These are phyloP conservation scores for Drosophila tripunctata DNA, from an alignment of 2,888 invertebrate genomes.

Conservation along the genomic window DNA sequence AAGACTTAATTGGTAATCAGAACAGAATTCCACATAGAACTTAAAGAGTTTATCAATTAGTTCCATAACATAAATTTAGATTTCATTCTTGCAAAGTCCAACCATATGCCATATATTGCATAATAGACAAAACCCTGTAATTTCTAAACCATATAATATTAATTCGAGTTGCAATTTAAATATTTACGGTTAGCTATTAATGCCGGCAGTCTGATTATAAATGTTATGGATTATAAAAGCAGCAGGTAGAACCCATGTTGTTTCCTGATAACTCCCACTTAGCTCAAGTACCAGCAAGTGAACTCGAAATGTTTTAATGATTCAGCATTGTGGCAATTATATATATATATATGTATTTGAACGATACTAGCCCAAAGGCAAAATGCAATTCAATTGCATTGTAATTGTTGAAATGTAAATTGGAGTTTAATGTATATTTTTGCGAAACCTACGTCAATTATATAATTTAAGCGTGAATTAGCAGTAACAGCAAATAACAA, in stretches of 20 bases:
- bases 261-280: slow-evolving; percentile 39
- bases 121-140: neutral
- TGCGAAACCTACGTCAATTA: slow-evolving; percentile 72
- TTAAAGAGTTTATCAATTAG: too few relatives aligned
- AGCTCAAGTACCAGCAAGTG: slow-evolving; percentile 14
- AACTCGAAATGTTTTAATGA: slow-evolving; percentile 46
- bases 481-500: slow-evolving; percentile 33
- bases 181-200: neutral
- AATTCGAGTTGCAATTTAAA: neutral
- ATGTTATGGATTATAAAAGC: slow-evolving; percentile 1
- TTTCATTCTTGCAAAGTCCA: neutral
- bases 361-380: too few relatives aligned
- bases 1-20: too few relatives aligned
- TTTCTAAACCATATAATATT: neutral
- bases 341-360: too few relatives aligned
- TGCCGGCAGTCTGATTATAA: neutral
- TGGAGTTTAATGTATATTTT: slow-evolving; percentile 70
- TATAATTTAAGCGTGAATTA: slow-evolving; percentile 75
- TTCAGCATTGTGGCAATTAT: slow-evolving; percentile 46
- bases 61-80: too few relatives aligned
- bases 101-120: neutral
- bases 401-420: slow-evolving; percentile 60
- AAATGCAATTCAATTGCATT: slow-evolving; percentile 44
- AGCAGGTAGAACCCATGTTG: slow-evolving; percentile 8
- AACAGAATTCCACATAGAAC: too few relatives aligned